A percentile compares a stretch with the other conserved stretches of the same genome.
phyloP scores from a whole-genome alignment of 2,113 vertebrate genomes.

The Peromyscus maniculatus region DNA sequence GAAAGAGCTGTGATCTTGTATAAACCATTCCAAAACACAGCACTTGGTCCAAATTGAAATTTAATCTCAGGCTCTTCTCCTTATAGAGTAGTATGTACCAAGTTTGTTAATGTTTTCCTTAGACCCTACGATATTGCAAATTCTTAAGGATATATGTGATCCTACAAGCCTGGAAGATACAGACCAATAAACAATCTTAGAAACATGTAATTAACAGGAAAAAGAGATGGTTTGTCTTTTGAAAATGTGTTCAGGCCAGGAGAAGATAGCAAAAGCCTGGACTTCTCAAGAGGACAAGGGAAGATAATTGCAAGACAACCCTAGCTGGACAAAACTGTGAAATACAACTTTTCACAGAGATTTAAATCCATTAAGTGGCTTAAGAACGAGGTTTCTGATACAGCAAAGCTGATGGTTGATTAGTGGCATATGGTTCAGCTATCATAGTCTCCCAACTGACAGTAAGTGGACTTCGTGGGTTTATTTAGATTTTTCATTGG shows the following conservation, averaged over 20 bases:
- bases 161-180: background rate
- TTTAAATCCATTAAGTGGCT: background rate
- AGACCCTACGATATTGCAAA: background rate
- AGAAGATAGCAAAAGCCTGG: background rate
- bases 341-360: background rate
- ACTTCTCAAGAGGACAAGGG: background rate
- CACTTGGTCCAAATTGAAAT: slow-evolving; percentile 12
- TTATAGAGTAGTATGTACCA: background rate
- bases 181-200: slow-evolving; percentile 22
- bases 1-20: slow-evolving; percentile 17
- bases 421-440: background rate
- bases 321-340: background rate
- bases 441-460: background rate
- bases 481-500: background rate
- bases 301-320: background rate
- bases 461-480: background rate
- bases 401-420: background rate
- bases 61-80: slow-evolving; percentile 33
- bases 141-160: slow-evolving; percentile 44
- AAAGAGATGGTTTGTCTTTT: background rate
- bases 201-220: background rate
- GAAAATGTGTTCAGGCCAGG: background rate
- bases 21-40: slow-evolving; percentile 20
- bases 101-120: slow-evolving; percentile 56
- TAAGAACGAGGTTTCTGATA: background rate